Conservation (phyloP, 2,888 invertebrate species). For the Apomyelois bistriatella region DNA sequence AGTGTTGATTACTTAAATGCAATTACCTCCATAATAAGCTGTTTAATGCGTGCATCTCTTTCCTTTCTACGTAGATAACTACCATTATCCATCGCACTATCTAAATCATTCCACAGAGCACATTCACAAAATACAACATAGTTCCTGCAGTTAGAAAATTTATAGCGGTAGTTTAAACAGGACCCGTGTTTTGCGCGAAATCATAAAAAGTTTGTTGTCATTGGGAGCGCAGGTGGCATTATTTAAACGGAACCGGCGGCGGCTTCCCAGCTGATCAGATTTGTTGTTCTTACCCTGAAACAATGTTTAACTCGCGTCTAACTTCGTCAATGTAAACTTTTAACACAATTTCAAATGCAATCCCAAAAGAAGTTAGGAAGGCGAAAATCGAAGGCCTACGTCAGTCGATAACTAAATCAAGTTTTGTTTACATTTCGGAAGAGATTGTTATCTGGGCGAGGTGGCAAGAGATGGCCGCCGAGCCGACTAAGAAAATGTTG, state of each 20-base stretch:
- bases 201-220: constrained; percentile 20
- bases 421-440: constrained; percentile 61
- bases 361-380: constrained; percentile 49
- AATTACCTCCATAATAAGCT: not conserved
- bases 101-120: constrained; percentile 24
- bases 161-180: constrained; percentile 25
- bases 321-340: constrained; percentile 60
- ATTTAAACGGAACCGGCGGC: constrained; percentile 21
- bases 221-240: constrained; percentile 15
- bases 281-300: constrained; percentile 46
- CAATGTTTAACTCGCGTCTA: constrained; percentile 47
- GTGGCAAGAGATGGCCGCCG: constrained; percentile 37
- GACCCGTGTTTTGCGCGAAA: constrained; percentile 18
- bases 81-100: constrained; percentile 5
- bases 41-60: not conserved
- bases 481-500: constrained; percentile 60
- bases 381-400: constrained; percentile 51
- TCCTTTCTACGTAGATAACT: not conserved
- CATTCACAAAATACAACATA: constrained; percentile 22
- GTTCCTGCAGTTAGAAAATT: constrained; percentile 25
- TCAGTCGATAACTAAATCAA: constrained; percentile 53
- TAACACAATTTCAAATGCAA: constrained; percentile 63
- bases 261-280: constrained; percentile 37
- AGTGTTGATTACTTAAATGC: constrained; percentile 28
- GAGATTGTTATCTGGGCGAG: constrained; percentile 54